Evolutionary conservation across 2,113 vertebrate genomes (phyloP), one percentile per base, ranked within the genome.

Genomic region (Mirounga angustirostris): DNA sequence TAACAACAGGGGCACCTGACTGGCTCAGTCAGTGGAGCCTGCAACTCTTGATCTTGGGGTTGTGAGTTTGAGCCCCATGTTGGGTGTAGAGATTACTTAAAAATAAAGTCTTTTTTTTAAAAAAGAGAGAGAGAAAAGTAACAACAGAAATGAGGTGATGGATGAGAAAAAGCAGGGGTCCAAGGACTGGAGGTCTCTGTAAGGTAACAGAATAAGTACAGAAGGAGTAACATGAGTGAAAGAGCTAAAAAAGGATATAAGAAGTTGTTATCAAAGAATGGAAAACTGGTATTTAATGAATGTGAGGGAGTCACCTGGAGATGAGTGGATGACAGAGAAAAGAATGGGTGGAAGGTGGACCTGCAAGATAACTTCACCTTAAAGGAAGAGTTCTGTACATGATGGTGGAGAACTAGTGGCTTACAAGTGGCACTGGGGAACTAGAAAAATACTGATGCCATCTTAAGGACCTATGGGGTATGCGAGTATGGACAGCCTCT

Each of bases 271-370:
- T 43, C 50, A 84, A 95, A 81, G 59, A 89, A 92, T 21, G 24
- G 46, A 91, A 96, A 95, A 90, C 3, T 88, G n/a, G 78, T 52
- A 43, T 83, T 50, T 76, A 97, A n/a, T 63, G 30, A 86, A 94
- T 36, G 7, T 58, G 30, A 91, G 12, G 33, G 28, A 50, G 50
- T 78, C 36, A 36, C 21, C 73, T 26, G 1, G 1, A n/a, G 16
- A 81, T 78, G 61, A 95, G 21, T 4, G 87, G 50, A 89, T 89
- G 26, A 85, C 36, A 83, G 50, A 74, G 14, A 96, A 82, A 26
- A 95, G 5, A 90, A 86, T 33, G 43, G 63, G 30, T 18, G 5
- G 15, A n/a, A 50, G 43, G 21, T 65, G 11, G 12, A 92, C 50
- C 22, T 78, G 12, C 24, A 82, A 86, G 54, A 88, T 10, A 22